phyloP scores from a whole-genome alignment of 2,113 vertebrate species.

The Chloropsis cyanopogon region DNA sequence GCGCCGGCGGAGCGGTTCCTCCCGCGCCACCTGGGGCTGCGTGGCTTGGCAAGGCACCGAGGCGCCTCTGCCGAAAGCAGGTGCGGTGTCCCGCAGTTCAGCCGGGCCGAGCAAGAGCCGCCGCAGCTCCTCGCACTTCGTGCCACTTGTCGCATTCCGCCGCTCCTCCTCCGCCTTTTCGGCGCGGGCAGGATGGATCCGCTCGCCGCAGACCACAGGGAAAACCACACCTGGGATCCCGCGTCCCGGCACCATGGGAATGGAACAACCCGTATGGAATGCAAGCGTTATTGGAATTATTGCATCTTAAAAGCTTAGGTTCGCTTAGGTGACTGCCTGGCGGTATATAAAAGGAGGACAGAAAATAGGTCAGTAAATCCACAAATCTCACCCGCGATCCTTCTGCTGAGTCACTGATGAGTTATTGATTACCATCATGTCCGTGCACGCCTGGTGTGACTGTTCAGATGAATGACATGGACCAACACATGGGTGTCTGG shows the following conservation, averaged over 20 bases:
- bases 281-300: background rate
- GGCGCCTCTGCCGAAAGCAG: background rate
- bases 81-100: background rate
- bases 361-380: background rate
- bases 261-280: background rate
- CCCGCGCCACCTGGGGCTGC: background rate
- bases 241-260: background rate
- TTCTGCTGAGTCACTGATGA: conserved; percentile 31
- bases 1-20: background rate
- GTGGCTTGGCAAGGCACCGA: background rate
- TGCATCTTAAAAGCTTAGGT: background rate
- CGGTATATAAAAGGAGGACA: background rate
- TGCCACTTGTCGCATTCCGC: background rate
- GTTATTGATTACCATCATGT: background rate
- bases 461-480: background rate
- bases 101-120: background rate
- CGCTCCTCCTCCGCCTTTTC: background rate
- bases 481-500: background rate
- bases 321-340: background rate
- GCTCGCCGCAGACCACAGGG: background rate
- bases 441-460: background rate
- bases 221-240: background rate
- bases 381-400: background rate
- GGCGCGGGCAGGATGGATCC: background rate
- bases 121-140: background rate